Base-by-base conservation (phyloP, 2,888 invertebrate genomes). In the Leptopilina myrica region DNA sequence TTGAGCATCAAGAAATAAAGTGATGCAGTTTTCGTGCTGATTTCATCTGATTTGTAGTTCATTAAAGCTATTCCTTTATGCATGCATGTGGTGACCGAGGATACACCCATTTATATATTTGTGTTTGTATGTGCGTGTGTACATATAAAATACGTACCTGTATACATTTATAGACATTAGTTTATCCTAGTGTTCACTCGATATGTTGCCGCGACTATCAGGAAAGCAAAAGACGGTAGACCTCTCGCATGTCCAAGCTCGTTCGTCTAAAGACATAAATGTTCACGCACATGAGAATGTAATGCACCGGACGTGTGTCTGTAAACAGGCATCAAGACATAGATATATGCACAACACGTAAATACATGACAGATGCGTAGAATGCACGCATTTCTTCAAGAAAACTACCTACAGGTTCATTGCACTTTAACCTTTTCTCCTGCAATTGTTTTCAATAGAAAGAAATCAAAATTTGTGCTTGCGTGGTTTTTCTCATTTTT, bases 331-430 rank as follows among this genome's bases (percentile, higher is more conserved):
- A 82, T 65, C 79, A 73, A 77, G 15, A 53, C 53, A 65, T 81
- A 81, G 69, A 84, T 81, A 81, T 80, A 81, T 79, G 79, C 80
- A 79, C 80, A 75, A 77, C 76, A 80, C 82, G 81, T 81, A 78
- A 80, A 80, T 82, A 83, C 79, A 82, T 77, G 87, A 85, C 84
- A 84, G 87, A 86, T 85, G 86, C 82, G 82, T 83, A 81, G 78
- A 75, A 81, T 79, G 82, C 85, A 83, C 84, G 84, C 86, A 86
- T 85, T 86, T 86, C 73, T 73, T 56, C 53, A n/a, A 14, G 53
- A 73, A 73, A 73, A 73, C 33, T 26, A 26, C 12, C 15, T 20
- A 14, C 8, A 56, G 53, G 73, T 40, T 12, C 53, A 73, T 73
- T 73, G 9, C 53, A 73, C 73, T 73, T 33, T 73, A 33, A 53